phyloP scores from a whole-genome alignment of 92 coral and sea anemone species.

The Palythoa heliodiscus region DNA sequence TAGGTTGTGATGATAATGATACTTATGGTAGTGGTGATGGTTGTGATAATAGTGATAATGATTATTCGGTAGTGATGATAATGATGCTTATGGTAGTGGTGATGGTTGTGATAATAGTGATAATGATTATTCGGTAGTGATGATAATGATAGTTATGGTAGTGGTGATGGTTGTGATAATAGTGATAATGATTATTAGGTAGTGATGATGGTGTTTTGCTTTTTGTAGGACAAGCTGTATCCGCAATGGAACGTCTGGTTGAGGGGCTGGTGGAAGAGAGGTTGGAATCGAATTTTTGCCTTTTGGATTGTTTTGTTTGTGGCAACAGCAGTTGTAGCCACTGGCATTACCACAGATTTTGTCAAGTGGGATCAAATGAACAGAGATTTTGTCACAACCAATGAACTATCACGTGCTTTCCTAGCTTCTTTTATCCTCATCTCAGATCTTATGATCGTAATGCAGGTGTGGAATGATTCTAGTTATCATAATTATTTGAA shows the following conservation, averaged over 20 bases:
- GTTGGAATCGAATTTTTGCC: slow-evolving; percentile 87
- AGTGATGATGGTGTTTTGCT: not conserved
- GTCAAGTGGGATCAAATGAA: slow-evolving; percentile 85
- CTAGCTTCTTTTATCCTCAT: slow-evolving; percentile 88
- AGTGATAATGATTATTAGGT: not conserved
- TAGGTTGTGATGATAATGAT: too few relatives aligned
- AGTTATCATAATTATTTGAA: not conserved
- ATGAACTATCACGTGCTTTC: slow-evolving; percentile 96
- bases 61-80: too few relatives aligned
- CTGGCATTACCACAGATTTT: slow-evolving; percentile 88
- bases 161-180: too few relatives aligned
- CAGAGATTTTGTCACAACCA: slow-evolving; percentile 89
- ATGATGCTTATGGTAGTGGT: not conserved
- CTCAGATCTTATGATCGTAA: slow-evolving; percentile 87
- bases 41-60: not conserved
- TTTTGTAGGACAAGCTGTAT: slow-evolving; percentile 83
- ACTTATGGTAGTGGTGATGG: not conserved
- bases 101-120: not conserved
- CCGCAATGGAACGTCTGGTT: slow-evolving; percentile 86
- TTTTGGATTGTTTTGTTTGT: slow-evolving; percentile 90
- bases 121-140: too few relatives aligned
- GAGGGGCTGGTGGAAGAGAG: slow-evolving; percentile 86
- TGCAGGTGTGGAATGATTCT: slow-evolving; percentile 74
- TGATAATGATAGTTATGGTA: too few relatives aligned
- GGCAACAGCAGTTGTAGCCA: slow-evolving; percentile 87